These are phyloP conservation scores for Stichopus horrens DNA, from an alignment of 53 echinoderm and acorn worm genomes.

Conservation along the genomic window DNA sequence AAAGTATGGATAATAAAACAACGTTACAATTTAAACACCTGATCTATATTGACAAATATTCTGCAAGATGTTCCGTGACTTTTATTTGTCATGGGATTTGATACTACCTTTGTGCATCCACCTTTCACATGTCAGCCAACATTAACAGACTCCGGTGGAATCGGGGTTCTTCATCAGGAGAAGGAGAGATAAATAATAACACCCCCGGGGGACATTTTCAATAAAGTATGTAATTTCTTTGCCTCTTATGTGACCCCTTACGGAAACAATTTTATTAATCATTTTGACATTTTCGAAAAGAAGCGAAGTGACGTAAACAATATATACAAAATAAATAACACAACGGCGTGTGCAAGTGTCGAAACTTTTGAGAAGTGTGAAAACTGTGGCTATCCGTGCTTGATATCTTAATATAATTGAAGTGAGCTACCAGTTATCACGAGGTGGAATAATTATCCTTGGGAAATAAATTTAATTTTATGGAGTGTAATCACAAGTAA, in stretches of 20 bases:
- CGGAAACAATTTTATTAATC: neutral
- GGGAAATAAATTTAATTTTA: neutral
- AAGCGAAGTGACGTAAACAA: neutral
- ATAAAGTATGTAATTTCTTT: conserved; percentile 8
- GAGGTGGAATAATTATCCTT: neutral
- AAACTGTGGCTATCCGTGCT: neutral
- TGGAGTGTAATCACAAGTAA: neutral
- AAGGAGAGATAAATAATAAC: neutral
- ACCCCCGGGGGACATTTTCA: neutral
- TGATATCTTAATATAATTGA: neutral
- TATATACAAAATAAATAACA: too few relatives aligned
- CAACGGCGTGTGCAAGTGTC: too few relatives aligned
- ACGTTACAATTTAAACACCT: conserved; percentile 23
- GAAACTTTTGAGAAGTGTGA: neutral
- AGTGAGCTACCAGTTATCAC: neutral
- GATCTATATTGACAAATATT: conserved; percentile 5
- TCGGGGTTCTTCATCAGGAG: too few relatives aligned
- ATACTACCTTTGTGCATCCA: neutral
- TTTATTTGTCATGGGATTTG: conserved; percentile 26
- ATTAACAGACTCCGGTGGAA: neutral
- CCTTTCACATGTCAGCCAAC: neutral
- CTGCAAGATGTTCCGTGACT: neutral
- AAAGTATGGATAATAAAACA: neutral
- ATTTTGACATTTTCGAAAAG: neutral
- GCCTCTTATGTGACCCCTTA: neutral